phyloP scores from a whole-genome alignment of 1,140 invertebrate genomes.

The Octopus sinensis region DNA sequence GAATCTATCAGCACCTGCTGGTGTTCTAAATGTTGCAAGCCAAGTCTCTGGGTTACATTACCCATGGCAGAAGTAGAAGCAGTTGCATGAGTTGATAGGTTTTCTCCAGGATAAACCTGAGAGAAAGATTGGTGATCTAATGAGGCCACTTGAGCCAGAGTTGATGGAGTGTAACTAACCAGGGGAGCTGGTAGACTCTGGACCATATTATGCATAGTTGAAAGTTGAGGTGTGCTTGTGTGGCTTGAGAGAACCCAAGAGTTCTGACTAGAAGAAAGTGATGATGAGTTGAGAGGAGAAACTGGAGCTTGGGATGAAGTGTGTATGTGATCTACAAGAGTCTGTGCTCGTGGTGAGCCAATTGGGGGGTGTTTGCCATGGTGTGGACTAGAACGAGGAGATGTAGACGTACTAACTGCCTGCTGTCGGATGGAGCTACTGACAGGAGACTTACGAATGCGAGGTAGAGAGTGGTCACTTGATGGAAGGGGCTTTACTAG shows the following conservation, averaged over 20 bases:
- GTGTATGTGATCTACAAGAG: background rate
- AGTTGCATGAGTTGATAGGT: background rate
- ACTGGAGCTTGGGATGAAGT: slow-evolving; percentile 3
- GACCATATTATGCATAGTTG: slow-evolving; percentile 13
- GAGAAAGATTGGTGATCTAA: background rate
- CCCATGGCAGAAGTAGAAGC: background rate
- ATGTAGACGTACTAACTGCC: slow-evolving; percentile 14
- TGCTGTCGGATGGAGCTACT: slow-evolving; percentile 17
- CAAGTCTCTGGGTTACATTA: background rate
- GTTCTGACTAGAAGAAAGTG: slow-evolving; percentile 12
- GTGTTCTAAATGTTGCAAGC: background rate
- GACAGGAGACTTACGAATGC: slow-evolving; percentile 34
- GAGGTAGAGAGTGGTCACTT: slow-evolving; percentile 26
- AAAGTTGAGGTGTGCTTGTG: background rate
- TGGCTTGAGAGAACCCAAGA: background rate
- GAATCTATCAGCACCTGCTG: background rate
- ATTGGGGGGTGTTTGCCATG: slow-evolving; percentile 29
- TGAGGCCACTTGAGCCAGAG: background rate
- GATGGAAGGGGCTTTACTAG: slow-evolving; percentile 35
- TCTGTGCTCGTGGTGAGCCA: slow-evolving; percentile 5
- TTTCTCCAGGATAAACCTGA: background rate
- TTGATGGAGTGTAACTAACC: background rate
- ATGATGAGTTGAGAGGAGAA: background rate
- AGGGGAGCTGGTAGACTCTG: slow-evolving; percentile 3
- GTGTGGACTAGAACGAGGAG: slow-evolving; percentile 25